A percentile compares a stretch with the other conserved stretches of the same genome.
Conservation (phyloP, 2,797 vertebrate species). For the Fringilla coelebs region DNA sequence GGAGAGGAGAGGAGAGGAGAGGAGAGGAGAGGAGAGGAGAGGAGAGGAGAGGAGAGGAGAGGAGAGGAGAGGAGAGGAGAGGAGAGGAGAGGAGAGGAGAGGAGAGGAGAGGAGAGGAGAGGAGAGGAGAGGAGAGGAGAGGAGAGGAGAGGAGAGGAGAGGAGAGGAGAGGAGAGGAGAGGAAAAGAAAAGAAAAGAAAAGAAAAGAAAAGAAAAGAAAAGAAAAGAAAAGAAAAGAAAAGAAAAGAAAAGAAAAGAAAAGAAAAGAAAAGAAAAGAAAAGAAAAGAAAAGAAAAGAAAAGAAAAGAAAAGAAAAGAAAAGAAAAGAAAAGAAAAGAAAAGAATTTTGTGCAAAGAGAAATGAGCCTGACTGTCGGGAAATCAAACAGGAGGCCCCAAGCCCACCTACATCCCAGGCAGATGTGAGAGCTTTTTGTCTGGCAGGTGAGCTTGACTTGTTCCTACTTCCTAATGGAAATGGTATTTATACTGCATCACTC, state of each 20-base stretch:
- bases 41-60: too few relatives aligned
- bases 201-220: not conserved
- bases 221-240: not conserved
- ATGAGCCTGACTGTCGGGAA: not conserved
- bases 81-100: too few relatives aligned
- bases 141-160: too few relatives aligned
- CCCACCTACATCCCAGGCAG: not conserved
- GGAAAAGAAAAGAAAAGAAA: not conserved
- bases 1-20: too few relatives aligned
- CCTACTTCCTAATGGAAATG: constrained; percentile 6
- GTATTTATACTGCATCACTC: not conserved
- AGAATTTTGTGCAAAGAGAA: not conserved
- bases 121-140: too few relatives aligned
- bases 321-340: not conserved
- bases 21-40: accelerated
- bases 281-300: not conserved
- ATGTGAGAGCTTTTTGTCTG: constrained; percentile 4
- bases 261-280: not conserved
- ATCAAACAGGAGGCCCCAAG: not conserved
- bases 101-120: too few relatives aligned
- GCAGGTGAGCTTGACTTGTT: constrained; percentile 2
- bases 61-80: too few relatives aligned
- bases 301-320: not conserved
- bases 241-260: not conserved
- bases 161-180: too few relatives aligned